Evolutionary conservation across 2,888 invertebrate genomes (phyloP).

Genomic region (Tetropium fuscum): DNA sequence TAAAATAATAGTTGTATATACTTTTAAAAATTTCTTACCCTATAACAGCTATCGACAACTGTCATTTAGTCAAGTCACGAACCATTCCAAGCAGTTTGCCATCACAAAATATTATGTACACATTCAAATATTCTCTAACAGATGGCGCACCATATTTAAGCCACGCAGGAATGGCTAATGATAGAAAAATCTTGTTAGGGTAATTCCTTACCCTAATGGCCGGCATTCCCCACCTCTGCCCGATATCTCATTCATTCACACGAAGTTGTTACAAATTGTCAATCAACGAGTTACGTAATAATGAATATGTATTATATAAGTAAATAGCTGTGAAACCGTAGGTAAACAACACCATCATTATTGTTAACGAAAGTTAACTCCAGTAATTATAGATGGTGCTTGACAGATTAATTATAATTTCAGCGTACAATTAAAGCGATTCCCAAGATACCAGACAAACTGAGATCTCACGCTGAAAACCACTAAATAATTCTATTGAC

Average conservation of each 20-base stretch:
- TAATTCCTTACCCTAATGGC: too few species aligned
- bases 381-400: slow-evolving; percentile 41
- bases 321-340: neutral
- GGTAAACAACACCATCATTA: slow-evolving; percentile 11
- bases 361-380: slow-evolving; percentile 6
- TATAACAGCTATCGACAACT: neutral
- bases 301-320: too few species aligned
- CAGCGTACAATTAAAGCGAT: slow-evolving; percentile 37
- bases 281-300: too few species aligned
- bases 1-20: neutral
- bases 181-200: too few species aligned
- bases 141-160: neutral
- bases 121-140: neutral
- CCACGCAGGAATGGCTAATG: too few species aligned
- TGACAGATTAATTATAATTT: slow-evolving; percentile 38
- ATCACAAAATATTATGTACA: neutral
- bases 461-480: slow-evolving; percentile 37
- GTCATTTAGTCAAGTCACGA: neutral
- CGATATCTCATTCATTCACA: too few species aligned
- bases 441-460: slow-evolving; percentile 30
- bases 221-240: too few species aligned
- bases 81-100: neutral
- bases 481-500: slow-evolving; percentile 37
- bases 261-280: too few species aligned
- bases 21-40: neutral